These are phyloP conservation scores for Volucella bombylans DNA, from an alignment of 2,888 invertebrate genomes.

Conservation along the genomic window DNA sequence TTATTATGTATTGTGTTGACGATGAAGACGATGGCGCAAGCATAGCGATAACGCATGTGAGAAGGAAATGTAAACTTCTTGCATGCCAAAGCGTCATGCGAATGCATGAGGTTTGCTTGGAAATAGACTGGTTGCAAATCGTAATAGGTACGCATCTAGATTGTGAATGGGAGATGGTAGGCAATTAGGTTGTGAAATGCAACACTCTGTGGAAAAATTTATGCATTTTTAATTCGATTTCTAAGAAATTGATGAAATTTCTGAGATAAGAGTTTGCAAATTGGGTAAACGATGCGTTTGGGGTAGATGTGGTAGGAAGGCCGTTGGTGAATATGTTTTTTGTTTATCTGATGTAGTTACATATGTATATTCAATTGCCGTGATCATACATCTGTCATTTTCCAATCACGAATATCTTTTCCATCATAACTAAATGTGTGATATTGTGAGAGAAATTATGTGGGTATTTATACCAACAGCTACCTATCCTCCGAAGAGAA, in stretches of 20 bases:
- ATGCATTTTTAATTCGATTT: slow-evolving; percentile 10
- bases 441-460: too few species aligned
- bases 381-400: too few species aligned
- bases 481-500: too few species aligned
- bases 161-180: background rate
- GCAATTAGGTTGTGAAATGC: slow-evolving; percentile 22
- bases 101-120: slow-evolving; percentile 43
- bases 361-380: too few species aligned
- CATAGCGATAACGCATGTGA: slow-evolving; percentile 60
- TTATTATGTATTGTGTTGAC: slow-evolving; percentile 11
- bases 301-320: too few species aligned
- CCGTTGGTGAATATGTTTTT: too few species aligned
- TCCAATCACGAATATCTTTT: too few species aligned
- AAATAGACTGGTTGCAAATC: slow-evolving; percentile 34
- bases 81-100: slow-evolving; percentile 32
- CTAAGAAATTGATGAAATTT: slow-evolving; percentile 2
- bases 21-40: slow-evolving; percentile 35
- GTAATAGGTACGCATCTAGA: slow-evolving; percentile 35
- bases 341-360: too few species aligned
- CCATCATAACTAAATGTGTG: too few species aligned
- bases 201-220: background rate
- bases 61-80: slow-evolving; percentile 64
- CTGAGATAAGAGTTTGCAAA: background rate
- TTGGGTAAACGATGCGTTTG: background rate
- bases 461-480: too few species aligned